Conservation (phyloP, 2,113 vertebrate genomes). For the Peucedramus taeniatus region DNA sequence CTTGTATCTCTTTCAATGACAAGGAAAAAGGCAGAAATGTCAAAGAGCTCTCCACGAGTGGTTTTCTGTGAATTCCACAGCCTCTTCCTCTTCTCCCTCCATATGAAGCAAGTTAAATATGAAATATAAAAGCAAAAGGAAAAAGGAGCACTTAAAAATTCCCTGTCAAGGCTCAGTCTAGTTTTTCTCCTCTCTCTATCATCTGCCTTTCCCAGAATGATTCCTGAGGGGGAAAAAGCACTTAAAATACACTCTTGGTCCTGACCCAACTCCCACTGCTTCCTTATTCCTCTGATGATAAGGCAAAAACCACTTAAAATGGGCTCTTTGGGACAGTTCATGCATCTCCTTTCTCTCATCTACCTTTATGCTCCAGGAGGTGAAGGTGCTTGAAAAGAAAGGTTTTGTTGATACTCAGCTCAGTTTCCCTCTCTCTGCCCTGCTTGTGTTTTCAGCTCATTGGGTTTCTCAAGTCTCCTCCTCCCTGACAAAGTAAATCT, state of each 20-base stretch:
- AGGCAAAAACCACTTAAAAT: conserved; percentile 27
- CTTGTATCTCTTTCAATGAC: background rate
- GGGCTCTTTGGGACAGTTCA: background rate
- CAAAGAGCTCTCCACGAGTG: background rate
- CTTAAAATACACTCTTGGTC: conserved; percentile 32
- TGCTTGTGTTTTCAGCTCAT: background rate
- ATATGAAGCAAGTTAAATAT: background rate
- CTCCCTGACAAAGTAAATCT: background rate
- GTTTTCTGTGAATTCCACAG: background rate
- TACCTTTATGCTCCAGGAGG: background rate
- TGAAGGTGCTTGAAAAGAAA: background rate
- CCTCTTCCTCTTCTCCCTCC: background rate
- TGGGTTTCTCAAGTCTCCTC: background rate
- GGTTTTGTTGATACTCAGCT: background rate
- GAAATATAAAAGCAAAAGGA: background rate
- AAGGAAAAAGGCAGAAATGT: background rate
- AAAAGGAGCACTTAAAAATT: background rate
- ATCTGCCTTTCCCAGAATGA: background rate
- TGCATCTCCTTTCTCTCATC: background rate
- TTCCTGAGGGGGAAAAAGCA: conserved; percentile 21
- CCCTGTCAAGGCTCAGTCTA: background rate
- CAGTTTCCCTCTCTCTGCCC: background rate
- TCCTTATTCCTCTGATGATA: background rate
- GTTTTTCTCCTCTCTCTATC: background rate
- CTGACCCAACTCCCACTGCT: background rate